These are phyloP conservation scores for Scaptodrosophila latifasciaeformis DNA, from an alignment of 2,888 invertebrate genomes.

Conservation along the genomic window DNA sequence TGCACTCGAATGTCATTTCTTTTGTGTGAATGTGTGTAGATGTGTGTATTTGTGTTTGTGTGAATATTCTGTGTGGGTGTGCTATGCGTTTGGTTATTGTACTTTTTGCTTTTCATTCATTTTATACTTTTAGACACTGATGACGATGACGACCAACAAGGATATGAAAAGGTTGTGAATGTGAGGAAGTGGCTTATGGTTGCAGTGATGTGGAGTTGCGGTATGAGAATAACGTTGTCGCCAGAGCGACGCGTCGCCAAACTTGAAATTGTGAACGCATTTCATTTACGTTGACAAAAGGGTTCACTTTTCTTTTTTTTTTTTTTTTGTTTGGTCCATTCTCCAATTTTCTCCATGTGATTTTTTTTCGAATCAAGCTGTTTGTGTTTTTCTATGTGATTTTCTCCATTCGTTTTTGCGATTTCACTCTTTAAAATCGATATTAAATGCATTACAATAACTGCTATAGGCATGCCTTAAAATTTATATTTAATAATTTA, in stretches of 20 bases:
- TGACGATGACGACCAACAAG: constrained; percentile 1
- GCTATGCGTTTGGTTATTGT: constrained; percentile 20
- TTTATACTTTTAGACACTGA: constrained; percentile 45
- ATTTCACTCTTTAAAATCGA: too few relatives aligned
- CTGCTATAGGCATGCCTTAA: too few relatives aligned
- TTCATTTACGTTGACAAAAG: constrained; percentile 66
- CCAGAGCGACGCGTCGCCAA: constrained; percentile 37
- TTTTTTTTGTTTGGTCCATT: constrained; percentile 23
- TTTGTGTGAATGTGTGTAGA: constrained; percentile 20
- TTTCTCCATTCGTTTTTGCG: constrained; percentile 11
- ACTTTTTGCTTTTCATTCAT: constrained; percentile 56
- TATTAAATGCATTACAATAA: too few relatives aligned
- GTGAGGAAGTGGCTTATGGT: neutral
- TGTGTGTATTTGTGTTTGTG: neutral
- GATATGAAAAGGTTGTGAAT: constrained; percentile 1
- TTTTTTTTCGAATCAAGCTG: constrained; percentile 1
- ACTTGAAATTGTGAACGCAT: constrained; percentile 65
- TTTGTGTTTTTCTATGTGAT: neutral
- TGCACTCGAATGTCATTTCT: constrained; percentile 62
- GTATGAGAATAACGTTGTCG: too few relatives aligned
- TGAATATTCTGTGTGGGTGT: neutral
- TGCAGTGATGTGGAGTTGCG: too few relatives aligned
- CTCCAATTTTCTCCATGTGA: neutral
- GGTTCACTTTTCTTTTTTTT: constrained; percentile 21
- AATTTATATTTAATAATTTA: too few relatives aligned